These are phyloP conservation scores for Drosophila suboccidentalis DNA, from an alignment of 2,888 invertebrate species.

Conservation along the genomic window DNA sequence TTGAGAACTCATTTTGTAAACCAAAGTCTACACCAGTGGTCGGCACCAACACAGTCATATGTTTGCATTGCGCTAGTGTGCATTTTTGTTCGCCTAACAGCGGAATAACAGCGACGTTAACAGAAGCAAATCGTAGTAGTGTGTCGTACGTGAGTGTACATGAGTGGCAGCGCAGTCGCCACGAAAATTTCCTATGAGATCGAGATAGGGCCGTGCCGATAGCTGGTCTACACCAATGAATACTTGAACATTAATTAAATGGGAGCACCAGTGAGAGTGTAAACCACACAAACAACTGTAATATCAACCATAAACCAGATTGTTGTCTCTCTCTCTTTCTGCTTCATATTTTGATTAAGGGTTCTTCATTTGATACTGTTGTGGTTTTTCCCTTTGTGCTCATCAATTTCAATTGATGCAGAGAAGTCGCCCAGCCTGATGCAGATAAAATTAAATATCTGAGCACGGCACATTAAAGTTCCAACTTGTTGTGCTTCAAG, in stretches of 20 bases:
- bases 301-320: no score
- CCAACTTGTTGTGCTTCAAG: conserved; percentile 12
- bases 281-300: background rate
- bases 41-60: no score
- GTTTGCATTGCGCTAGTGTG: no score
- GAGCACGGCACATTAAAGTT: conserved; percentile 27
- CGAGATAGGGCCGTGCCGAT: no score
- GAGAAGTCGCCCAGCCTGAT: background rate
- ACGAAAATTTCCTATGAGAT: no score
- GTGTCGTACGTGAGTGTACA: no score
- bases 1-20: conserved; percentile 1
- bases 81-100: no score
- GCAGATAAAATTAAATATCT: conserved; percentile 22
- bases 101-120: no score
- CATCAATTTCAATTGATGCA: conserved; percentile 70
- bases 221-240: background rate
- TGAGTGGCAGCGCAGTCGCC: no score
- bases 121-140: no score
- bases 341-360: conserved; percentile 6
- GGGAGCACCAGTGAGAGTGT: background rate
- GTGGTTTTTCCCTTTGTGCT: conserved; percentile 18
- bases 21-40: background rate
- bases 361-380: conserved; percentile 11
- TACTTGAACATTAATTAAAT: conserved; percentile 6
- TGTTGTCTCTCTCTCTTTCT: background rate